Evolutionary conservation across 1,140 invertebrate genomes (phyloP).

Genomic region (Halictus rubicundus): DNA sequence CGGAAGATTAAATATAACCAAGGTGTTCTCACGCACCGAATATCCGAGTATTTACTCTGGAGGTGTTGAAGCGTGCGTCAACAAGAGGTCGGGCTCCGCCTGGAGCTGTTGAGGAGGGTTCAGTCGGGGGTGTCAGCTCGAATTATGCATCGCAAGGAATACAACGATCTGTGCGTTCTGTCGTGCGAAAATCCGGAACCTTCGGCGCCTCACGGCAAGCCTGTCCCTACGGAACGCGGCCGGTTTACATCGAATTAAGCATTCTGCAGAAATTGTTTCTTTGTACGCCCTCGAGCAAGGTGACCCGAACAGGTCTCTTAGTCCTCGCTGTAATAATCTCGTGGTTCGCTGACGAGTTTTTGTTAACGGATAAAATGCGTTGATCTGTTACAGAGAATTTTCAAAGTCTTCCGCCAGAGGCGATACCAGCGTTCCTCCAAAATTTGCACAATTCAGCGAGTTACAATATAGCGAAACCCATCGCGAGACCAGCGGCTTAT

Average conservation of each 20-base stretch:
- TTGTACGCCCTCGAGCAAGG: no score
- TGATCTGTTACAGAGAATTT: conserved; percentile 74
- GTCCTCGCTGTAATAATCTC: no score
- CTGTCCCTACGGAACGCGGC: neutral
- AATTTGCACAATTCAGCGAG: conserved; percentile 77
- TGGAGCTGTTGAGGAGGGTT: conserved; percentile 69
- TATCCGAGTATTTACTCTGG: conserved; percentile 56
- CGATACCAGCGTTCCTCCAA: conserved; percentile 76
- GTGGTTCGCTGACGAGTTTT: no score
- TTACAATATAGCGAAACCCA: conserved; percentile 81
- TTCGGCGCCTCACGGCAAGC: conserved; percentile 44
- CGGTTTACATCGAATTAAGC: neutral
- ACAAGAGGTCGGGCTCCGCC: conserved; percentile 64
- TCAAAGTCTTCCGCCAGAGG: conserved; percentile 74
- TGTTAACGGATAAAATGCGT: no score
- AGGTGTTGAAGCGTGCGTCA: conserved; percentile 66
- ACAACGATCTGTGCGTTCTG: conserved; percentile 51
- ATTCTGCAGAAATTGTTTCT: neutral
- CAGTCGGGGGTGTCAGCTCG: conserved; percentile 66
- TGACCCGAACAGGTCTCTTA: no score
- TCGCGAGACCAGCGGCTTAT: conserved; percentile 80
- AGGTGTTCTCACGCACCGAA: conserved; percentile 39
- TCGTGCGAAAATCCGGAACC: conserved; percentile 59
- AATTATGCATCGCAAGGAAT: conserved; percentile 67
- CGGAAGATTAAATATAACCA: conserved; percentile 7